Evolutionary conservation across 2,888 invertebrate species (phyloP).

Genomic region (Plemyria rubiginata): DNA sequence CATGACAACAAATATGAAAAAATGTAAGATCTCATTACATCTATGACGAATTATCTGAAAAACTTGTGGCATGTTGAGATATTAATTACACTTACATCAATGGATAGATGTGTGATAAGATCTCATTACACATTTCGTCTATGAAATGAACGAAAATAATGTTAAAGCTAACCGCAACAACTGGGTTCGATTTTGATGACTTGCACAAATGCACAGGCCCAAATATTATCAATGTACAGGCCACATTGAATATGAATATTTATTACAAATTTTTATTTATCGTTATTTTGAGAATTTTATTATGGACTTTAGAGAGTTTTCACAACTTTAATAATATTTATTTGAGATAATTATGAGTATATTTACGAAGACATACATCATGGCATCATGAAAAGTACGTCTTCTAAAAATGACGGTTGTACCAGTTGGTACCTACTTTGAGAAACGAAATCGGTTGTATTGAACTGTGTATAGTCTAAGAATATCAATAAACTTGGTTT

Average conservation of each 20-base stretch:
- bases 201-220: too few species aligned
- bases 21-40: background rate
- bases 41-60: background rate
- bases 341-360: conserved; percentile 1
- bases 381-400: background rate
- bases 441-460: background rate
- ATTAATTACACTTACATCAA: background rate
- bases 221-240: background rate
- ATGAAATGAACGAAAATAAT: background rate
- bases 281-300: conserved; percentile 2
- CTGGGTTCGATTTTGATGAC: background rate
- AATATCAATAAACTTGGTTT: background rate
- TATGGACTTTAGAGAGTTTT: background rate
- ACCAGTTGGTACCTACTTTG: background rate
- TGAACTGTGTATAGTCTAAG: background rate
- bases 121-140: background rate
- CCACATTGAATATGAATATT: background rate
- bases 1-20: background rate
- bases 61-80: background rate
- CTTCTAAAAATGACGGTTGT: background rate
- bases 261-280: background rate
- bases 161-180: background rate
- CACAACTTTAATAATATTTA: background rate
- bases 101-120: background rate
- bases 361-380: background rate